Conservation (phyloP, 2,113 vertebrate species). For the Irena cyanogastra region DNA sequence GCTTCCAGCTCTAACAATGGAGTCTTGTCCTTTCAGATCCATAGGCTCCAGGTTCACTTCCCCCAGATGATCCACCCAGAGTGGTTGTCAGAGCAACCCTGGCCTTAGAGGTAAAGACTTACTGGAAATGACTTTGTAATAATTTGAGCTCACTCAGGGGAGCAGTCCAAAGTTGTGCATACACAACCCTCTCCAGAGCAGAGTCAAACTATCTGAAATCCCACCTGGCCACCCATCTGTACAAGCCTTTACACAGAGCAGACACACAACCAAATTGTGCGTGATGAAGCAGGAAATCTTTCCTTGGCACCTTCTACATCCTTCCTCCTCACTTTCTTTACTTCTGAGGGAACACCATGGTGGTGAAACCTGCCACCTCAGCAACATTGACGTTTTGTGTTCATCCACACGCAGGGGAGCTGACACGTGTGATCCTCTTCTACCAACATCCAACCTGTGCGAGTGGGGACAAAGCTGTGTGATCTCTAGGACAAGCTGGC, state of each 20-base stretch:
- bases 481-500: neutral
- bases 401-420: neutral
- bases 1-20: neutral
- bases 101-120: neutral
- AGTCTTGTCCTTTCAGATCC: neutral
- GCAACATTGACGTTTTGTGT: neutral
- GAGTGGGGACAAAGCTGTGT: neutral
- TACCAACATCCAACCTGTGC: neutral
- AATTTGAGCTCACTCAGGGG: neutral
- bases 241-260: neutral
- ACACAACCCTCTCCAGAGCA: neutral
- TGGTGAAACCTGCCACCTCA: neutral
- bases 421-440: neutral
- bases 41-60: constrained; percentile 13
- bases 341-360: neutral
- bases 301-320: neutral
- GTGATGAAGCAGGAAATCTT: neutral
- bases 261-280: neutral
- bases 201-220: neutral
- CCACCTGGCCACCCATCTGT: neutral
- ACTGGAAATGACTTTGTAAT: constrained; percentile 29
- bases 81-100: constrained; percentile 28
- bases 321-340: neutral
- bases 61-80: constrained; percentile 1
- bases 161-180: neutral